A percentile compares a stretch with the other conserved stretches of the same genome.
Conservation (phyloP, 2,113 vertebrate genomes). For the Indicator indicator region DNA sequence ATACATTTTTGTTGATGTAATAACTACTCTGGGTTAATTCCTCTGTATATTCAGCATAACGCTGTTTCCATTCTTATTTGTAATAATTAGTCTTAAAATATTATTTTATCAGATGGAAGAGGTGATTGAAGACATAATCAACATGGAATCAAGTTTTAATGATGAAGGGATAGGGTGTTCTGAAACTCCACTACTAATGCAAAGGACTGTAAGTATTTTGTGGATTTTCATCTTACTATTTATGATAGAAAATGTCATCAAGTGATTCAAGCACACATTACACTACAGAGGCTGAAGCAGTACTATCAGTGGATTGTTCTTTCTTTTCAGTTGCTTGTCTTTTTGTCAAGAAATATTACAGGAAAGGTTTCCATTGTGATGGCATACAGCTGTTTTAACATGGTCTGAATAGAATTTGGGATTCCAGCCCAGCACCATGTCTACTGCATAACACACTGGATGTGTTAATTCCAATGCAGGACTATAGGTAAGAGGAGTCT, state of each 20-base stretch:
- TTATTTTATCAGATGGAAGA: conserved; percentile 88
- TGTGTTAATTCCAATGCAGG: background rate
- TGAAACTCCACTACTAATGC: conserved; percentile 86
- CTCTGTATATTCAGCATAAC: background rate
- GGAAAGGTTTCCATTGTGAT: background rate
- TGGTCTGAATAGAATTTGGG: background rate
- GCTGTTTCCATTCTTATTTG: background rate
- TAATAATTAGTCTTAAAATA: conserved; percentile 22
- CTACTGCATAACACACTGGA: background rate
- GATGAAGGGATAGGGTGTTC: conserved; percentile 88
- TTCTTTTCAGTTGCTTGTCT: background rate
- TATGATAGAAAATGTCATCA: background rate
- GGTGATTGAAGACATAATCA: conserved; percentile 92
- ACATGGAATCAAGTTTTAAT: conserved; percentile 91
- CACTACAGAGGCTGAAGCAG: background rate
- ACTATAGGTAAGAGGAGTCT: background rate
- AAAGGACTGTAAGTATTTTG: conserved; percentile 90
- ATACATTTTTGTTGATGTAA: background rate
- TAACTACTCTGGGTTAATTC: background rate
- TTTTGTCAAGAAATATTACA: background rate
- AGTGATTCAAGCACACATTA: background rate
- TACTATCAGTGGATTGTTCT: background rate
- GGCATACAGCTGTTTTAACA: background rate
- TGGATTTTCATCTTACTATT: background rate
- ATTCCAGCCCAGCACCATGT: background rate